Evolutionary conservation across 53 echinoderm and acorn worm genomes (phyloP), one percentile per base, ranked within the genome.

Genomic region (Hippasteria phrygiana): DNA sequence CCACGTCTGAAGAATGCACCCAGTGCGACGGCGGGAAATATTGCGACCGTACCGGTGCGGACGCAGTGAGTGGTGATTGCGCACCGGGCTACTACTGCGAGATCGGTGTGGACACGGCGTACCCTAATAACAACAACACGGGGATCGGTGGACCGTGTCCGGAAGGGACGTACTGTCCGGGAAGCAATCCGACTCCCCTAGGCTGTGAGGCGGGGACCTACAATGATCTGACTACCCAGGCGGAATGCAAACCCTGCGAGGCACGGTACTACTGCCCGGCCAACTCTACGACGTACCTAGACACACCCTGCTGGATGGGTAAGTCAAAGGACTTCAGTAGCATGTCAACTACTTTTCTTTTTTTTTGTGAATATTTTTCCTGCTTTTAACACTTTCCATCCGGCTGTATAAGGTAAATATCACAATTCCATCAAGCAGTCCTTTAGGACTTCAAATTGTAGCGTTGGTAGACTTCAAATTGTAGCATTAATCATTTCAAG

Each of bases 101-200:
- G 92, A 59, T 83, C 4, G 97, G 97, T 17, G 97, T 97, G 11
- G 91, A 97, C 78, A 97, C 95, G 37, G 91, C 97, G 1, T 91
- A 95, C 10, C 97, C 97, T 11, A 83, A 95, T 74, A 94, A 86
- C 79, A 97, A 97, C 88, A 97, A 97, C 53, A 97, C 97, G 69
- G 97, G 97, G 32, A 55, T 88, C 75, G 97, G 97, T 90, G 95
- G 97, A 46, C 95, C 97, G 9, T 97, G 97, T 43, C 93, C 90
- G 14, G 97, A 95, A 70, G 97, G 97, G 9, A 97, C 97, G 13
- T 95, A 95, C 80, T 97, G 97, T 45, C 97, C 97, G 0, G 95
- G 93, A 17, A 94, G 88, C 36, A 93, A 95, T 4, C 71, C 93
- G 2, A 82, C 90, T 32, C 95, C 97, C 35, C 92, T 97, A 31